A percentile compares a stretch with the other conserved stretches of the same genome.
These are phyloP conservation scores for Sebastes kiyomatsui DNA, from an alignment of 2,797 vertebrate species.

Conservation along the genomic window DNA sequence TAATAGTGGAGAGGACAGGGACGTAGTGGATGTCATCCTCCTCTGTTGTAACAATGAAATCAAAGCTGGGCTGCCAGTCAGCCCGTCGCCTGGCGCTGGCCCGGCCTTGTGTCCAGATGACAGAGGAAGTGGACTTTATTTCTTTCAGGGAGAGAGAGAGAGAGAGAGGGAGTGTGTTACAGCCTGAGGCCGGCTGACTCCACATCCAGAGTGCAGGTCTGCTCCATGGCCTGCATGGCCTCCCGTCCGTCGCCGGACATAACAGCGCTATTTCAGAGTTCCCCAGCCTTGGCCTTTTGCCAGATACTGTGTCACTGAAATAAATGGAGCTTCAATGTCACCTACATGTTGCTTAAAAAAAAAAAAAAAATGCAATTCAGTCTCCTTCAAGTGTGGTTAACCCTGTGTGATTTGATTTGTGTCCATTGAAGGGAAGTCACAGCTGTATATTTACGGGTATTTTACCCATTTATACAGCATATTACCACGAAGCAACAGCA, in stretches of 20 bases:
- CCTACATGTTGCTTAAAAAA: not conserved
- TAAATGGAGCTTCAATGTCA: conserved; percentile 15
- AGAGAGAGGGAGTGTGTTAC: conserved; percentile 19
- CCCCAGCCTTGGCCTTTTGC: conserved; percentile 37
- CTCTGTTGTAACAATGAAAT: conserved; percentile 79
- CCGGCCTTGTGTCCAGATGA: conserved; percentile 76
- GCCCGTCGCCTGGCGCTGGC: conserved; percentile 63
- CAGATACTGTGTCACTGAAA: conserved; percentile 51
- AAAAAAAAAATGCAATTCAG: not conserved
- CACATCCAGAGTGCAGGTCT: conserved; percentile 78
- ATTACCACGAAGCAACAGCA: not conserved
- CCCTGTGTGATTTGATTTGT: not conserved
- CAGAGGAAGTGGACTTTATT: conserved; percentile 72
- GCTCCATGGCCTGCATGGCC: conserved; percentile 80
- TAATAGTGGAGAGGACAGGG: conserved; percentile 68
- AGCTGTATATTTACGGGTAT: not conserved
- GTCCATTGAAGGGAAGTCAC: not conserved
- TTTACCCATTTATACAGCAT: not conserved
- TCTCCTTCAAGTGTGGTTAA: not conserved
- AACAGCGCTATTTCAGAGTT: conserved; percentile 67
- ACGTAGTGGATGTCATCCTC: conserved; percentile 69
- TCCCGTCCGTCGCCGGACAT: conserved; percentile 65
- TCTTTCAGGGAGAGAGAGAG: conserved; percentile 32
- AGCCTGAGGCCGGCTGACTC: conserved; percentile 67
- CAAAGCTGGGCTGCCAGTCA: conserved; percentile 76